Evolutionary conservation across 2,113 vertebrate species (phyloP), one percentile per base, ranked within the genome.

Genomic region (Lampris incognitus): DNA sequence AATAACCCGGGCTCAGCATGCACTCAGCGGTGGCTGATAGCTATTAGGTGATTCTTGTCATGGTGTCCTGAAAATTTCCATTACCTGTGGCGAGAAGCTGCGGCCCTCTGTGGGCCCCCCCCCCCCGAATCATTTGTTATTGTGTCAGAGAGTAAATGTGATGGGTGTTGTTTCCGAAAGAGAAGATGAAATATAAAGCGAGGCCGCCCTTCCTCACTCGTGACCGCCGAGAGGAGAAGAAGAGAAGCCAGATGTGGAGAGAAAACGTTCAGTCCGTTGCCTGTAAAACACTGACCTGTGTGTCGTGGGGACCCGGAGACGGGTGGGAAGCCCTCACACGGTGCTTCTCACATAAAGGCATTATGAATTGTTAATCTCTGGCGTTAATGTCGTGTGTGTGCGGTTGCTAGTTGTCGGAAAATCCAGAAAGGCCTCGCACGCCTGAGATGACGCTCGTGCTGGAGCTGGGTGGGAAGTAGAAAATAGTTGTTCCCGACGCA

Each of bases 21-120:
- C 87, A 90, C 89, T 89, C 84, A 89, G 76, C 38, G 8, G 60
- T 87, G 90, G 91, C 60, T 82, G 81, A 88, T 79, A 74, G 69
- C 85, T 71, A 67, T 87, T 86, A 78, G 75, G 4, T 63, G 79
- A n/a, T 64, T 8, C 58, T 49, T 62, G 70, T 66, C 58, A 49
- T 5, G 62, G 3, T 64, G 24, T 44, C 4, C 49, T 9, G 42
- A 64, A 63, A 7, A 24, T 13, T 64, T 64, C 61, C 44, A 80
- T 83, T 87, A 82, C 76, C 74, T 82, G 81, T 38, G 65, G 84
- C 74, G 81, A 85, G 83, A 84, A 81, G 72, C 79, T 74, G 40
- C 11, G 24, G 63, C 44, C 60, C 74, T 11, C 42, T 64, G 69
- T 78, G 76, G 83, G 24, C 24, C 24, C 24, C 24, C 24, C 24